Conservation (phyloP, 2,888 invertebrate species). For the Oscheius sp. region DNA sequence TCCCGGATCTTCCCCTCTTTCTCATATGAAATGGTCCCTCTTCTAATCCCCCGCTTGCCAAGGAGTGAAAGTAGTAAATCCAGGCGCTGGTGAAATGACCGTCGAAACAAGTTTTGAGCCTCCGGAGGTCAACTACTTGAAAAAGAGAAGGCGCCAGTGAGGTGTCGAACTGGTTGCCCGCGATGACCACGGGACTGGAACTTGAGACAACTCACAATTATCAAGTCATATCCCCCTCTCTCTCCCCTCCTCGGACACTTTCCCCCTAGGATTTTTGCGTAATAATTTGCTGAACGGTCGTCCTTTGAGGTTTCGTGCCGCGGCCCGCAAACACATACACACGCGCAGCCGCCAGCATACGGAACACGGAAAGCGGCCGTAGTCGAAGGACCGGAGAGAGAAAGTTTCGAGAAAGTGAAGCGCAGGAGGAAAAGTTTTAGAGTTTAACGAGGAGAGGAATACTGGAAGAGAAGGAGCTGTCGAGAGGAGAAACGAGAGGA, state of each 20-base stretch:
- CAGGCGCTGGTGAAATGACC: background rate
- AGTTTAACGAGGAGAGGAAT: too few species aligned
- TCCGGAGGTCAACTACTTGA: slow-evolving; percentile 28
- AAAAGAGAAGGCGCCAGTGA: slow-evolving; percentile 27
- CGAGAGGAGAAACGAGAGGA: too few species aligned
- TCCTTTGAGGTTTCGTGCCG: slow-evolving; percentile 35
- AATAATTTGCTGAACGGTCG: slow-evolving; percentile 26
- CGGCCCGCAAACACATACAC: slow-evolving; percentile 27
- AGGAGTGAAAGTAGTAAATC: background rate
- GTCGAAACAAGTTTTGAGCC: slow-evolving; percentile 12
- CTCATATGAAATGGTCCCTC: too few species aligned
- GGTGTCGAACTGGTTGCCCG: too few species aligned
- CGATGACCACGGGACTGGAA: too few species aligned
- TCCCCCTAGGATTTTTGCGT: too few species aligned
- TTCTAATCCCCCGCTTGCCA: background rate
- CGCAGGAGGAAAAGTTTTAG: too few species aligned
- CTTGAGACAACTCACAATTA: too few species aligned
- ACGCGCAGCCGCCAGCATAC: slow-evolving; percentile 11
- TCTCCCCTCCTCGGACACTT: slow-evolving; percentile 1
- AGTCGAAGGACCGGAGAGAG: too few species aligned
- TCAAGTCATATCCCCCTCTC: background rate
- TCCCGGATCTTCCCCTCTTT: background rate
- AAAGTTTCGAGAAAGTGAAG: too few species aligned
- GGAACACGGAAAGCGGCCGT: slow-evolving; percentile 26
- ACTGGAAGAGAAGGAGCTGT: too few species aligned